Conservation (phyloP, 2,113 vertebrate species). For the Crotalus horridus region DNA sequence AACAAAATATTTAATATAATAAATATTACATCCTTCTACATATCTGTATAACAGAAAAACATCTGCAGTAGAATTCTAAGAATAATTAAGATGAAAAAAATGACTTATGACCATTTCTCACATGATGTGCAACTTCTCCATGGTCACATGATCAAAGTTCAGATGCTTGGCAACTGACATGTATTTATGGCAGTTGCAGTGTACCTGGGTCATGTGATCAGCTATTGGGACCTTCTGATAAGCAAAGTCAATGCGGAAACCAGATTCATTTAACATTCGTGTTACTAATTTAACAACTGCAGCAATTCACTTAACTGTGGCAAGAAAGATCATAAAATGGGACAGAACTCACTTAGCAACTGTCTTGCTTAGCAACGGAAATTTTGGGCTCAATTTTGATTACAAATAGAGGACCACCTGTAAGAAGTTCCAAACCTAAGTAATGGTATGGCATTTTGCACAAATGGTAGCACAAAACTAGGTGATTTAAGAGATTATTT, state of each 20-base stretch:
- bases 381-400: not conserved
- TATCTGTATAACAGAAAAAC: no score
- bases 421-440: not conserved
- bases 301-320: not conserved
- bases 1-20: not conserved
- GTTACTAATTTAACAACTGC: no score
- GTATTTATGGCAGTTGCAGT: no score
- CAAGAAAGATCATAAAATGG: not conserved
- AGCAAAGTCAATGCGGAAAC: no score
- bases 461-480: not conserved
- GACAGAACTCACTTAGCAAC: not conserved
- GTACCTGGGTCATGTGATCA: no score
- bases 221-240: no score
- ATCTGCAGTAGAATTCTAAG: no score
- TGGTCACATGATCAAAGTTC: no score
- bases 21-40: not conserved
- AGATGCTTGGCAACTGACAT: no score
- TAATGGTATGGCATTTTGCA: not conserved
- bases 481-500: not conserved
- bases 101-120: not conserved
- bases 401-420: not conserved
- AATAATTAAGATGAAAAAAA: not conserved
- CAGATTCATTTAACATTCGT: no score
- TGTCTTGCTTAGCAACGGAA: not conserved
- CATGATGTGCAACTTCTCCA: no score